Base-by-base conservation (phyloP, 2,113 vertebrate genomes). In the Phoxinus phoxinus region DNA sequence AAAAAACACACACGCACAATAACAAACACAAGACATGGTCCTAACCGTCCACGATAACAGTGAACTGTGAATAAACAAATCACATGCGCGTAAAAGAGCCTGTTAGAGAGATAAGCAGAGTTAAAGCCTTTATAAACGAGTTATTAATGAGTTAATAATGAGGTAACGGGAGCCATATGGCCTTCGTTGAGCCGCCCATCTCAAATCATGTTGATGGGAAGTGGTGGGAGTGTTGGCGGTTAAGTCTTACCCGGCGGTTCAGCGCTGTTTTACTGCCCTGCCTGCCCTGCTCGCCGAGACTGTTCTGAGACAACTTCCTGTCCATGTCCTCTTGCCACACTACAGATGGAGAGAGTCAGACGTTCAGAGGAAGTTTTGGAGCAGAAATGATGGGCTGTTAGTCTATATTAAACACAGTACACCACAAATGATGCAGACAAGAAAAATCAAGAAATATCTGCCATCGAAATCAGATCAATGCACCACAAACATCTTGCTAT, bases 191-290 rank as follows among this genome's bases (percentile, higher is more conserved):
- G 53, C 48, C 8, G 7, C 19, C 48, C 73, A 51, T 35, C 59
- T 56, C 32, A 19, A 59, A 35, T 51, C 27, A n/a, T 48, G 56
- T 63, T 69, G 27, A n/a, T n/a, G 78, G 51, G 35, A 46, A 61
- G 37, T 23, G 46, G 41, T 67, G 83, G 83, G 83, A 27, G 67
- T 51, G 35, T 75, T 84, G 71, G 41, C 23, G 35, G 23, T 9
- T 32, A 8, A 72, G n/a, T 58, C 95, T 95, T 95, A 99, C 98
- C 96, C 98, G 95, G 89, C 97, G 96, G 63, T 97, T 98, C 75
- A 99, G 95, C 65, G 97, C 92, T 0, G 94, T 97, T 94, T 96
- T 98, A 94, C 97, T 98, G 88, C 98, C 98, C 75, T 96, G 93
- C 87, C 97, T 98, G 73, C 94, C 92, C 91, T 96, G 94, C n/a